Evolutionary conservation across 2,888 invertebrate genomes (phyloP).

Genomic region (Polyploca ridens): DNA sequence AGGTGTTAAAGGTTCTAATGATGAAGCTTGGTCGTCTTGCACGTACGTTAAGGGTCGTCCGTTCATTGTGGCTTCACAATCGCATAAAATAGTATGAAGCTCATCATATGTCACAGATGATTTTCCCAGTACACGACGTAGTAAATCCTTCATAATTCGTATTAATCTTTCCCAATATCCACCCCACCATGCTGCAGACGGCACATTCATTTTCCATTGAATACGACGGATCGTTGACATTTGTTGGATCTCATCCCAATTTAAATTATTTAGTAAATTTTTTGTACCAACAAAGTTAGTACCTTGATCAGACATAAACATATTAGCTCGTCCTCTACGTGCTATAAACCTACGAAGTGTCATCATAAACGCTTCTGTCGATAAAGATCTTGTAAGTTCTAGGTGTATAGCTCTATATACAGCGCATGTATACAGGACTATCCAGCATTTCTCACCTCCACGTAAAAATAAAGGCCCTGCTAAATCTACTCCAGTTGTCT

Average conservation of each 20-base stretch:
- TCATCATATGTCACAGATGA: neutral
- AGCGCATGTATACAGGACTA: constrained; percentile 18
- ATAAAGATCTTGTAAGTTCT: constrained; percentile 17
- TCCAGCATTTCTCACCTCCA: constrained; percentile 16
- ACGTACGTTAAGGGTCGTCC: no score
- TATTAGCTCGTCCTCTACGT: constrained; percentile 16
- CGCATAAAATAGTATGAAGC: no score
- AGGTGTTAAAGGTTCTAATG: no score
- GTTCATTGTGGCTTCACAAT: no score
- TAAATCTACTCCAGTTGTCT: constrained; percentile 16
- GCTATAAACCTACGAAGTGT: constrained; percentile 20
- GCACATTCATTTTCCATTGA: constrained; percentile 19
- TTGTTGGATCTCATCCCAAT: constrained; percentile 17
- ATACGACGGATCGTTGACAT: constrained; percentile 12
- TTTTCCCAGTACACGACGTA: neutral
- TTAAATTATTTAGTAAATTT: neutral
- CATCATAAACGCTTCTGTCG: constrained; percentile 16
- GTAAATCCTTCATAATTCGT: constrained; percentile 7
- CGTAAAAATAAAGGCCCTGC: constrained; percentile 15
- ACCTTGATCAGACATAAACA: neutral
- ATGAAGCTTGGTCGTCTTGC: no score
- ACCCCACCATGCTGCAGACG: constrained; percentile 24
- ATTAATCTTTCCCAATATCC: constrained; percentile 23
- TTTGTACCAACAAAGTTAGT: neutral
- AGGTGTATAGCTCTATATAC: constrained; percentile 19